These are phyloP conservation scores for Lagothrix lagotricha DNA, from an alignment of 2,797 vertebrate species.

Conservation along the genomic window DNA sequence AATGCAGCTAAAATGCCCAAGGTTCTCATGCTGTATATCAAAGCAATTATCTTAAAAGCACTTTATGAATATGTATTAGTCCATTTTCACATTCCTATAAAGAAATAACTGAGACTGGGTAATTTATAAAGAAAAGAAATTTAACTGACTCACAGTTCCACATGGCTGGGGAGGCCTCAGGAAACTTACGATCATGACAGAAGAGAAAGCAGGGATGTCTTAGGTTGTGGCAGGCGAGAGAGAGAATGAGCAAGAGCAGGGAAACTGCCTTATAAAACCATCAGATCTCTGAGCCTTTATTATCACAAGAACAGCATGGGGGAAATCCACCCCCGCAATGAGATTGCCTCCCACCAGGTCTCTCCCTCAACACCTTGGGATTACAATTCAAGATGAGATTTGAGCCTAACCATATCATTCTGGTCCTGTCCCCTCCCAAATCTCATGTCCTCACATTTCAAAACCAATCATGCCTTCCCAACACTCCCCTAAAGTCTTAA, in stretches of 20 bases:
- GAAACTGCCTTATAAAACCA: neutral
- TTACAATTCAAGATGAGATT: neutral
- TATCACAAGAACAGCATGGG: neutral
- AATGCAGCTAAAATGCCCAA: conserved; percentile 39
- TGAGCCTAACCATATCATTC: neutral
- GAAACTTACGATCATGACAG: neutral
- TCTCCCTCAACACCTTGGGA: neutral
- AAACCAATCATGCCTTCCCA: neutral
- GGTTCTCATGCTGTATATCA: neutral
- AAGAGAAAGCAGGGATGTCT: neutral
- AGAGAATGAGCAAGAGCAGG: neutral
- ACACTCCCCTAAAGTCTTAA: neutral
- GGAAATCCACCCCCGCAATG: neutral
- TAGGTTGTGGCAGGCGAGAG: neutral
- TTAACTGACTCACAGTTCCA: neutral
- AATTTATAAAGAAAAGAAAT: neutral
- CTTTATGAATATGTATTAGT: neutral
- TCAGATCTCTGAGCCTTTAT: neutral
- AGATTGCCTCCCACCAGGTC: neutral
- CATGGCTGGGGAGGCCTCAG: neutral
- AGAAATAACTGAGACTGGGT: neutral
- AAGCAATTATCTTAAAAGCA: conserved; percentile 49
- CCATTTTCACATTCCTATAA: neutral
- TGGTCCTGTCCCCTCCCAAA: neutral
- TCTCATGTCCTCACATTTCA: neutral